phyloP scores from a whole-genome alignment of 2,888 invertebrate species.

The Standfussiana lucernea region DNA sequence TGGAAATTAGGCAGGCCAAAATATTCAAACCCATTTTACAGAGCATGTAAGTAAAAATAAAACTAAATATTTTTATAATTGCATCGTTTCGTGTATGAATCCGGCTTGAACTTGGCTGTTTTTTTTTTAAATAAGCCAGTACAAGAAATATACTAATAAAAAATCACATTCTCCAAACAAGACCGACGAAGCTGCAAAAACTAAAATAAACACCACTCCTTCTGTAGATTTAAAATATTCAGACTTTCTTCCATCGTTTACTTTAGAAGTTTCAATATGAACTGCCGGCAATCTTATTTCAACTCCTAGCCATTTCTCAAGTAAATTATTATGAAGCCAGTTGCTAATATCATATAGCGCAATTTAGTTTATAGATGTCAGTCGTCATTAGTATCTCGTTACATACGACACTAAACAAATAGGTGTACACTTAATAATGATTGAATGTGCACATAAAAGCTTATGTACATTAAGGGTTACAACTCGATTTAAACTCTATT shows the following conservation, averaged over 20 bases:
- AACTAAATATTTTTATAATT: background rate
- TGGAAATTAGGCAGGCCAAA: background rate
- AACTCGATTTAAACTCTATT: constrained; percentile 66
- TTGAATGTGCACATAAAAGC: constrained; percentile 76
- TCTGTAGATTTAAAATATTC: constrained; percentile 59
- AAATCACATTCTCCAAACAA: background rate
- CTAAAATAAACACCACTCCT: constrained; percentile 28
- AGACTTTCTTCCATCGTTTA: constrained; percentile 42
- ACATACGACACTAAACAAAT: constrained; percentile 89
- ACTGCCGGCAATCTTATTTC: constrained; percentile 38
- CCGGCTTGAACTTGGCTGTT: background rate
- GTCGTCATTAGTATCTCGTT: constrained; percentile 88
- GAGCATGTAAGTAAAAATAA: no score
- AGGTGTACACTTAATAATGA: constrained; percentile 90
- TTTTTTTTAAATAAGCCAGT: no score
- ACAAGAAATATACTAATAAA: background rate
- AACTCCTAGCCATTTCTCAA: constrained; percentile 41
- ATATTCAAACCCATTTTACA: background rate
- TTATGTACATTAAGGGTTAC: constrained; percentile 65
- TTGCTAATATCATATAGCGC: constrained; percentile 68
- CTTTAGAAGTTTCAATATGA: constrained; percentile 54
- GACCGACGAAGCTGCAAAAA: constrained; percentile 13
- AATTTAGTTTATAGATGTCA: constrained; percentile 87
- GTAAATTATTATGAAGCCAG: constrained; percentile 57
- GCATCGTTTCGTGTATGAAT: background rate